Evolutionary conservation across 2,888 invertebrate genomes (phyloP).

Genomic region (Cerastis leucographa): DNA sequence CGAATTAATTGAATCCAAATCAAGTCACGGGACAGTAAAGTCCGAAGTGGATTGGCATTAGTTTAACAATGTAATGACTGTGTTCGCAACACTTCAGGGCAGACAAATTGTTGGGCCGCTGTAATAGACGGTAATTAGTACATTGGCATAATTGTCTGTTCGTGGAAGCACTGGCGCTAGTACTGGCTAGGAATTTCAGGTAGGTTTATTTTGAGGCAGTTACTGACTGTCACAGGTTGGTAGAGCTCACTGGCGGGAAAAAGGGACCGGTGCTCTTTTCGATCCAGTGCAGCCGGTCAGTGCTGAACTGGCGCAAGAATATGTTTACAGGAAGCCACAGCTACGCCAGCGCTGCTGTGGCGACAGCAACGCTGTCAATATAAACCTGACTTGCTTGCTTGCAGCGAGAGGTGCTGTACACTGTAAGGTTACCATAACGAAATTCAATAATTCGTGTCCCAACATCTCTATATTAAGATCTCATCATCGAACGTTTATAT

Average conservation of each 20-base stretch:
- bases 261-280: background rate
- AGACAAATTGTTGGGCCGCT: constrained; percentile 52
- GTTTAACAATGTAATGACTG: constrained; percentile 47
- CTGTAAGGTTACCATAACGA: background rate
- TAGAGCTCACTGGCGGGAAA: background rate
- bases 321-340: background rate
- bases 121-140: constrained; percentile 57
- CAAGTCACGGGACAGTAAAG: constrained; percentile 25
- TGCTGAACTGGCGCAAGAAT: background rate
- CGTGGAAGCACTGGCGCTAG: constrained; percentile 25
- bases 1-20: constrained; percentile 44
- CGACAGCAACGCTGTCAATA: background rate
- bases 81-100: constrained; percentile 51
- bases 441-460: background rate
- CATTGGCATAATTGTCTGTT: constrained; percentile 53
- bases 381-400: constrained; percentile 10
- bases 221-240: background rate
- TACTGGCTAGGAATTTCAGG: background rate
- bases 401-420: constrained; percentile 53
- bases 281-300: background rate
- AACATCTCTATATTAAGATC: background rate
- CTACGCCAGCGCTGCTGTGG: background rate
- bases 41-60: constrained; percentile 36
- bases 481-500: background rate
- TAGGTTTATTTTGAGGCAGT: background rate